Percentiles rank a stretch among this genome's conserved stretches.
Conservation (phyloP, 2,888 invertebrate species). For the Argyresthia goedartella region DNA sequence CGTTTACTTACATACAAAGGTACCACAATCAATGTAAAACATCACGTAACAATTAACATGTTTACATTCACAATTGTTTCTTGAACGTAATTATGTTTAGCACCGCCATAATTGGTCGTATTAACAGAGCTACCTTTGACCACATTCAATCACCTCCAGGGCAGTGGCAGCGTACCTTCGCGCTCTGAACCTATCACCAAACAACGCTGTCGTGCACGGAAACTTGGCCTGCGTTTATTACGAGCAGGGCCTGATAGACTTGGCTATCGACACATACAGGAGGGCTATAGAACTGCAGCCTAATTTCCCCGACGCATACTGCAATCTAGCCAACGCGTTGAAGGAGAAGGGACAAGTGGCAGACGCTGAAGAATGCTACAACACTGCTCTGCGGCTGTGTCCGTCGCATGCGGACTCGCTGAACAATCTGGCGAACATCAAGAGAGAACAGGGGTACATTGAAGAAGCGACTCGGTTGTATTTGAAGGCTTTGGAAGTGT, state of each 20-base stretch:
- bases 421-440: conserved; percentile 98
- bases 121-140: background rate
- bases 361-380: conserved; percentile 98
- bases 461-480: conserved; percentile 98
- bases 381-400: conserved; percentile 93
- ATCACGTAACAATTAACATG: too few relatives aligned
- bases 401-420: conserved; percentile 99
- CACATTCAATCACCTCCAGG: conserved; percentile 60
- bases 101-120: too few relatives aligned
- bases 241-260: conserved; percentile 98
- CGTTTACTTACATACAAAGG: too few relatives aligned
- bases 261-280: conserved; percentile 98
- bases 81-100: too few relatives aligned
- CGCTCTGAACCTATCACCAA: conserved; percentile 96
- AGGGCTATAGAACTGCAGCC: conserved; percentile 98
- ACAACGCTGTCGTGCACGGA: conserved; percentile 99
- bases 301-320: conserved; percentile 99
- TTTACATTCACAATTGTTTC: too few relatives aligned
- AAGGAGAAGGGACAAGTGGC: conserved; percentile 98
- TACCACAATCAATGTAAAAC: too few relatives aligned
- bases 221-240: conserved; percentile 99
- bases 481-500: conserved; percentile 91
- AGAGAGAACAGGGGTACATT: conserved; percentile 97
- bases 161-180: conserved; percentile 98
- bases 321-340: conserved; percentile 98